Evolutionary conservation across 2,113 vertebrate genomes (phyloP), one percentile per base, ranked within the genome.

Genomic region (Astur gentilis): DNA sequence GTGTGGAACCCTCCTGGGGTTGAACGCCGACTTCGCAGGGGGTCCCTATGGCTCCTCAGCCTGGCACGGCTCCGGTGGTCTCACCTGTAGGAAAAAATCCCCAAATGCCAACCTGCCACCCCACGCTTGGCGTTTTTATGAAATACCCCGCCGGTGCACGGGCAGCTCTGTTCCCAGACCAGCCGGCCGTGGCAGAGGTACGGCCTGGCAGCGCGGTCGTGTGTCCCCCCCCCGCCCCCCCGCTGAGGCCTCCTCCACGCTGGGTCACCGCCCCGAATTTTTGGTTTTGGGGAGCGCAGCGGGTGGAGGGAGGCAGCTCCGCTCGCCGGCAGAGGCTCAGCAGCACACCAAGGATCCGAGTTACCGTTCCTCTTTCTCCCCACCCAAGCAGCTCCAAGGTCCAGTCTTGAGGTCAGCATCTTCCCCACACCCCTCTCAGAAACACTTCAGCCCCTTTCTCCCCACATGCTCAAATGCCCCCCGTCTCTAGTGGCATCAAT

Each of bases 11-110:
- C 2, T 19, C 27, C 36, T 13, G 49, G 70, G 23, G 7, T 13
- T 13, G 9, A 40, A 7, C 2, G 9, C 38, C 1, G 15, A 4
- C 15, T 5, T 40, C 4, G 38, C 38, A 6, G 71, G 4, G 4
- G 52, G 4, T 16, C 6, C 27, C 20, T 6, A 2, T 10, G 3
- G 36, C 4, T 3, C 16, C 38, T 25, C 29, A 9, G 70, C 10
- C 36, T 11, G 3, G 19, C 6, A 7, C 10, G 2, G n/a, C n/a
- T 16, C 34, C 9, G 6, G 14, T 38, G 9, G 14, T 38, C 5
- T 5, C 12, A 3, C 27, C 13, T 20, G 1, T 9, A 38, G n/a
- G 2, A 47, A 22, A 47, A 47, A 47, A 18, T 19, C 12, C 40
- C 40, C 12, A 34, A 31, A 31, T 54, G 31, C 69, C 7, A 3